Base-by-base conservation (phyloP, 1,140 invertebrate genomes). In the Holotrichia oblita region DNA sequence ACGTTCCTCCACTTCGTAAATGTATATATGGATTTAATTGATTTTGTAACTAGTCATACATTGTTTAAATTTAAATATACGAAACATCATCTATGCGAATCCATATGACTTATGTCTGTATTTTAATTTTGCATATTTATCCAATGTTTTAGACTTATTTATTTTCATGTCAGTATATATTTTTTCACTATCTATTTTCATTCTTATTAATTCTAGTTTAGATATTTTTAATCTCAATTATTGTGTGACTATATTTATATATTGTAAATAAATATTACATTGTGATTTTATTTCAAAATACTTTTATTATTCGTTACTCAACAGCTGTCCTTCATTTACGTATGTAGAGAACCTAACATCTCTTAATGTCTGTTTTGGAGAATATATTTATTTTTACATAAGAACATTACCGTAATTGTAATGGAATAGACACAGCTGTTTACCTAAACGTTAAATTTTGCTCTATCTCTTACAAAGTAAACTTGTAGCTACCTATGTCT, bases 1-100 rank as follows among this genome's bases (percentile, higher is more conserved):
- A 10, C 61, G 61, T 69, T 69, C 61, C 61, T 69, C 61, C 12
- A 20, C 27, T 69, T 14, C 22, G 27, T 69, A 69, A 24, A 34
- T 69, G 20, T 69, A 69, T 69, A 69, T 69, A 69, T 69, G 61
- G 20, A 9, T 34, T 69, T 69, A 69, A 7, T 69, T 69, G 61
- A 69, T 69, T 69, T 69, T 69, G 22, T 69, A 69, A 69, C 61
- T 69, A 69, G 61, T 69, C 61, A 69, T 69, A 69, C 61, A 69
- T 69, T 48, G 20, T 34, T 27, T 24, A 69, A 48, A 17, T 48
- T 20, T 69, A 22, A 17, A 20, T 34, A 24, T 69, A 69, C 10
- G 20, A 10, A 69, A 69, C 61, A 69, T 22, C 27, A 55, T 55
- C 48, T 55, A 17, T 17, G 17, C 17, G 14, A 69, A 69, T 69